Evolutionary conservation across 2,113 vertebrate species (phyloP), one percentile per base, ranked within the genome.

Genomic region (Vulpes ferrilata): DNA sequence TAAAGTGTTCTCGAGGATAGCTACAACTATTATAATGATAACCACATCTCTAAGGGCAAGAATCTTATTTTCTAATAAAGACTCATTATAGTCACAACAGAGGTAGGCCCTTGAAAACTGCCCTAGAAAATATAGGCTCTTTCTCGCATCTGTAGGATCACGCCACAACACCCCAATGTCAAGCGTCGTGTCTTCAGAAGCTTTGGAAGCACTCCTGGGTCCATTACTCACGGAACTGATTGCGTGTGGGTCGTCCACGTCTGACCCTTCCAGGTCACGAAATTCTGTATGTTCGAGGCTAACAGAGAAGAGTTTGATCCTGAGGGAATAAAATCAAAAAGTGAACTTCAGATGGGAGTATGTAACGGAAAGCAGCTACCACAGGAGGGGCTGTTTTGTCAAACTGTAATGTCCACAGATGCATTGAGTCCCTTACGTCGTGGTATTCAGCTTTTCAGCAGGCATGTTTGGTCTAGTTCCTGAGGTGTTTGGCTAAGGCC

Each of bases 311-410:
- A 96, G 80, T 43, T 94, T 55, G 59, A 91, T 79, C 76, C 64
- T 30, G 5, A 55, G 30, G 57, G 84, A 69, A 80, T 71, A 90
- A 88, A 97, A 86, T 89, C 5, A 78, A 80, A 23, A 91, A 93
- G 82, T 71, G 79, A 93, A 89, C 62, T 65, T 87, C 60, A 88
- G 83, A 96, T 3, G 64, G 22, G n/a, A 92, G 59, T 25, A 25
- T 38, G 19, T 97, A 97, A 97, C 90, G 51, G 95, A 95, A 81
- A 88, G 7, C 96, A 97, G 90, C 92, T 97, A 92, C 71, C 59
- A 35, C 55, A 11, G 2, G 22, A 95, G 32, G 15, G 43, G 82
- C 53, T 96, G 65, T 93, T 96, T 93, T 84, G 79, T 90, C 73
- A 87, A 48, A 83, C 20, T 23, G 27, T 32, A 23, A 35, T 84